A percentile compares a stretch with the other conserved stretches of the same genome.
Evolutionary conservation across 2,797 vertebrate species (phyloP).

Genomic region (Clarias platycephalus): DNA sequence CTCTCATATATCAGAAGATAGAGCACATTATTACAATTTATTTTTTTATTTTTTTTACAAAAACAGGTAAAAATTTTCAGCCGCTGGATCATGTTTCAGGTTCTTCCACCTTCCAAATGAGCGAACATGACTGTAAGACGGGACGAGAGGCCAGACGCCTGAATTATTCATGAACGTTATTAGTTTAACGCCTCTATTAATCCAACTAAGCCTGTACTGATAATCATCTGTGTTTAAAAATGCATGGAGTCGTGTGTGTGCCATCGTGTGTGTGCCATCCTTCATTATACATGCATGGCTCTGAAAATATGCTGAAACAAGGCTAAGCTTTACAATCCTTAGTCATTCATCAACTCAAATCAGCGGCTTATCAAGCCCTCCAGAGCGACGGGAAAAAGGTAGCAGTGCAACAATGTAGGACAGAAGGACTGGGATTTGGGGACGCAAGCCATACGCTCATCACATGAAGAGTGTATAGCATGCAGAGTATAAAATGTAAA

Average conservation of each 20-base stretch:
- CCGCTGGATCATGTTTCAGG: not conserved
- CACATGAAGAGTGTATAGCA: not conserved
- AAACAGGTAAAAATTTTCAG: conserved; percentile 1
- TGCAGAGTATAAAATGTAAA: too few relatives aligned
- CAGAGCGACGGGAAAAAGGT: not conserved
- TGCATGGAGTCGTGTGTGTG: conserved; percentile 1
- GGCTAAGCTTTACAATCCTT: not conserved
- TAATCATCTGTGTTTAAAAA: conserved; percentile 30
- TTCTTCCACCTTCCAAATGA: conserved; percentile 1
- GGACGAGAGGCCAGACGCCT: not conserved
- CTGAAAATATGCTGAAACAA: not conserved
- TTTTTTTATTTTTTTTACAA: too few relatives aligned
- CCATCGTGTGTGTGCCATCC: not conserved
- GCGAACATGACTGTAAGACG: not conserved
- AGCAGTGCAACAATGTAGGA: not conserved
- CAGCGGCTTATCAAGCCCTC: not conserved
- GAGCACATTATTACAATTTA: too few relatives aligned
- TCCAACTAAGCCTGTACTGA: not conserved
- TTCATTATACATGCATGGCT: not conserved
- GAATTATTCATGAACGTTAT: conserved; percentile 37
- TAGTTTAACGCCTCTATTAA: conserved; percentile 18
- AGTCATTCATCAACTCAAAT: not conserved
- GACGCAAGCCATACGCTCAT: not conserved
- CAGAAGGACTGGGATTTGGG: not conserved
- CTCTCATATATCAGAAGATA: too few relatives aligned